These are phyloP conservation scores for Neodiprion lecontei DNA, from an alignment of 1,140 invertebrate genomes.

Conservation along the genomic window DNA sequence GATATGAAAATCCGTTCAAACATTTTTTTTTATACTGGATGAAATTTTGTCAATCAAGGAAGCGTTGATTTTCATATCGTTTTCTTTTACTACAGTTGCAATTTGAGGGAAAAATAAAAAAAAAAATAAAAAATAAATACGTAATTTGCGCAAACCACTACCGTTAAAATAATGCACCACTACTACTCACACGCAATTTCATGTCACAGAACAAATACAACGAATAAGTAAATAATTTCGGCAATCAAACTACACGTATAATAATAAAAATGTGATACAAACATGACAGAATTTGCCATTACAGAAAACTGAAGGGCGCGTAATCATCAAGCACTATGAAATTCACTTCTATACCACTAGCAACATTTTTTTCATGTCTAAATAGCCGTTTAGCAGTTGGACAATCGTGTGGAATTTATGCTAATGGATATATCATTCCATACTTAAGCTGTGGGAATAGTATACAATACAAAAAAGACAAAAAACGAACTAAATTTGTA, in stretches of 20 bases:
- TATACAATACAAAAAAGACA: too few relatives aligned
- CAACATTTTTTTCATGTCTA: too few relatives aligned
- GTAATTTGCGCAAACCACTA: neutral
- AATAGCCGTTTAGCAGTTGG: too few relatives aligned
- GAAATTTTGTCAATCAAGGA: too few relatives aligned
- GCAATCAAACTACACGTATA: neutral
- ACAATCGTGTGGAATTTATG: too few relatives aligned
- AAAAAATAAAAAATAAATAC: neutral
- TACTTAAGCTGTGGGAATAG: too few relatives aligned
- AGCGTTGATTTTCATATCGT: neutral
- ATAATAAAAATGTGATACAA: neutral
- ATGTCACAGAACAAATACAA: neutral
- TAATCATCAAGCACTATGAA: too few relatives aligned
- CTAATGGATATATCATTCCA: too few relatives aligned
- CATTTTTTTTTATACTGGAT: neutral
- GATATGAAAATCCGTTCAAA: constrained; percentile 19
- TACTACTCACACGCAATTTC: neutral
- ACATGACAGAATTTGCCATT: too few relatives aligned
- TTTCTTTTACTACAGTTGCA: neutral
- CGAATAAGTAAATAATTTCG: neutral
- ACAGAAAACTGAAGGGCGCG: too few relatives aligned
- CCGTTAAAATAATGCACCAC: neutral
- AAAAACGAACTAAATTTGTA: too few relatives aligned
- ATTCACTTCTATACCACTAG: too few relatives aligned
- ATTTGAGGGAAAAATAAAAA: neutral